Evolutionary conservation across 1,140 invertebrate genomes (phyloP).

Genomic region (Zophobas atratus): DNA sequence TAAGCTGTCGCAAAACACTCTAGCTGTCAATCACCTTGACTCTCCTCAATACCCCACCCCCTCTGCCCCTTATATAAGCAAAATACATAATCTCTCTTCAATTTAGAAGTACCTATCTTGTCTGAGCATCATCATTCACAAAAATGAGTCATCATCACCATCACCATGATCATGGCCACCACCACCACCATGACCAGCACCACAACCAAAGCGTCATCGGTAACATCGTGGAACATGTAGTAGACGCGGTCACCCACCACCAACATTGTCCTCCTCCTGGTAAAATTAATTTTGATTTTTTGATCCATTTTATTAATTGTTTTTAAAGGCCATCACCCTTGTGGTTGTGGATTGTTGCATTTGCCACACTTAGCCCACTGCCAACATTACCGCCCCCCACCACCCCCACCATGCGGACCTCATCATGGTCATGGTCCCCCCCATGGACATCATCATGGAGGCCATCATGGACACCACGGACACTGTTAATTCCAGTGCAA

Average conservation of each 20-base stretch:
- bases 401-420: background rate
- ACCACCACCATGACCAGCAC: background rate
- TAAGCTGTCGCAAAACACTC: background rate
- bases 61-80: background rate
- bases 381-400: constrained; percentile 7
- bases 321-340: background rate
- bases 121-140: no score
- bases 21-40: no score
- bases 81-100: no score
- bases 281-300: background rate
- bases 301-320: background rate
- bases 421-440: background rate
- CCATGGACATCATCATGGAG: background rate
- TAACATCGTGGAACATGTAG: no score
- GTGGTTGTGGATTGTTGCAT: background rate
- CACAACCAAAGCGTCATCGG: background rate
- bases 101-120: no score
- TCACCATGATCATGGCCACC: background rate
- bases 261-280: background rate
- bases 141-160: background rate
- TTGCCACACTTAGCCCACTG: constrained; percentile 1
- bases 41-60: background rate
- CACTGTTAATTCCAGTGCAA: no score
- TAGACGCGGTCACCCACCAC: background rate
- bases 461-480: background rate